Evolutionary conservation across 1,140 invertebrate species (phyloP).

Genomic region (Nomia melanderi): DNA sequence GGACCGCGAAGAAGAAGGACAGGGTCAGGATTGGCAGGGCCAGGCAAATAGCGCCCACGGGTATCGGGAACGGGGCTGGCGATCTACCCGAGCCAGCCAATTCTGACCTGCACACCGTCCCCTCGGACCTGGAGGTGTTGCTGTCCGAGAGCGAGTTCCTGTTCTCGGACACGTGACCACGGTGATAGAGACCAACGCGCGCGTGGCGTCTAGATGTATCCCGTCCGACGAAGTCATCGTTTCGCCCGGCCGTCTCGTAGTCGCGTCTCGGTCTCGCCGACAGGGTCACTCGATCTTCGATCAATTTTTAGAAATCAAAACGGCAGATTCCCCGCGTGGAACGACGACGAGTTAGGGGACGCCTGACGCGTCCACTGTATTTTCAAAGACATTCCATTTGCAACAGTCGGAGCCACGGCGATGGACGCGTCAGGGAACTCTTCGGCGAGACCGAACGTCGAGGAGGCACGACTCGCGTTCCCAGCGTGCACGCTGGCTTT

Average conservation of each 20-base stretch:
- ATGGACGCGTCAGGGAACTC: no score
- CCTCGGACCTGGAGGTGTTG: conserved; percentile 84
- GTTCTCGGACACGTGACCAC: conserved; percentile 82
- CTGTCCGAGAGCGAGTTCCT: conserved; percentile 84
- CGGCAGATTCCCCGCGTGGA: no score
- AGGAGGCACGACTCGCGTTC: neutral
- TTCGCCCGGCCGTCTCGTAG: conserved; percentile 13
- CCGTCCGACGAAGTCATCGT: conserved; percentile 42
- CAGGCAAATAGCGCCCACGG: conserved; percentile 65
- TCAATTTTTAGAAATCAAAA: neutral
- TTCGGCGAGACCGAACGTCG: neutral
- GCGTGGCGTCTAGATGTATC: conserved; percentile 44
- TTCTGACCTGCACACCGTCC: conserved; percentile 84
- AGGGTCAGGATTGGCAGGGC: conserved; percentile 68
- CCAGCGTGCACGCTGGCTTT: conserved; percentile 3
- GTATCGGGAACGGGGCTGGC: conserved; percentile 58
- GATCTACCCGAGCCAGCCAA: conserved; percentile 75
- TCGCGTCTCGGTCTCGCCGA: conserved; percentile 15
- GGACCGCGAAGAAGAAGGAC: conserved; percentile 75
- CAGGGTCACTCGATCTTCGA: no score
- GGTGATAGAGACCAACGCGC: neutral
- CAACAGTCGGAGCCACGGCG: no score
- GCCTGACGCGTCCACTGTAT: no score
- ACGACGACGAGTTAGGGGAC: no score
- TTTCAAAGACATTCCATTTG: no score